Base-by-base conservation (phyloP, 2,888 invertebrate species). In the Drosophila affinis region DNA sequence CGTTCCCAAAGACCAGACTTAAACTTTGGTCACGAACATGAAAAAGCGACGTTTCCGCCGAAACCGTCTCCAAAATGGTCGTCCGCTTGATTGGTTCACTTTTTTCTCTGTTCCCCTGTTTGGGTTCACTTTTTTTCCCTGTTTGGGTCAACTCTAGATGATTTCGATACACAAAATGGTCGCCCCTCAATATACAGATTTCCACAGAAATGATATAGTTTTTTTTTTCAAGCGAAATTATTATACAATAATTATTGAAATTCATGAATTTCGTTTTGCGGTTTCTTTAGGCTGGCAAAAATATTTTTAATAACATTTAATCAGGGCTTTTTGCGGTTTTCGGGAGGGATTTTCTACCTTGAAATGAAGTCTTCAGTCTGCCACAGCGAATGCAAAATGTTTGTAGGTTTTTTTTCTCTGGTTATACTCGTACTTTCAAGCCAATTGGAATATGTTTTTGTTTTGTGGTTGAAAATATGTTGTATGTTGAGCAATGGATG, bases 371-470 rank as follows among this genome's bases (percentile, higher is more conserved):
- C n/a, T n/a, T n/a, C n/a, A n/a, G n/a, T n/a, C n/a, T n/a, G n/a
- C n/a, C n/a, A n/a, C 69, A 80, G 62, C 79, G 87, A 89, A 89
- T 89, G 90, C 90, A 89, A 86, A 85, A 86, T 80, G 76, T 64
- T 10, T 17, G 73, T 77, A 75, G 62, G 27, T 14, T 64, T 69
- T 78, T 68, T 65, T 73, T 76, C 3, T 14, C n/a, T 39, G 14
- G 39, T 1, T 7, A 39, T n/a, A 39, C 39, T 14, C 39, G 39
- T 79, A 70, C 71, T 56, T 64, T 52, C 52, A 45, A 68, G 87
- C 90, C 90, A 90, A 90, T 90, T 82, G 57, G 60, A 75, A 55
- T 71, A 72, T 52, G 59, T 51, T 49, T 46, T 59, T 62, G 51
- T 72, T 63, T 79, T 87, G 79, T 76, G 76, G 75, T 84, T 78